Conservation (phyloP, 2,113 vertebrate species). For the Lophotis ruficrista region DNA sequence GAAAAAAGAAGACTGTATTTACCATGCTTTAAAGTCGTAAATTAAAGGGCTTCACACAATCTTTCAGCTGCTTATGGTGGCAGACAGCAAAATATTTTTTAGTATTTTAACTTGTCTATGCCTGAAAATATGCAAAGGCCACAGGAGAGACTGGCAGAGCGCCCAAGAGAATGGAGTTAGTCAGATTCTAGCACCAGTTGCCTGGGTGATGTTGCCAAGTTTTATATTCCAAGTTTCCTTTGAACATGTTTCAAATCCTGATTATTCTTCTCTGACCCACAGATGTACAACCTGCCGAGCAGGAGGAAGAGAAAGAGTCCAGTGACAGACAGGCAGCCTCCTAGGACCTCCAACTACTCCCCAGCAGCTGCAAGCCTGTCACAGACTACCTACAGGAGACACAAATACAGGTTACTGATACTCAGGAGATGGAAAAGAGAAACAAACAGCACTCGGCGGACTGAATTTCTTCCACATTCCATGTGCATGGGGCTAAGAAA, state of each 20-base stretch:
- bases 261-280: conserved; percentile 42
- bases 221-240: conserved; percentile 51
- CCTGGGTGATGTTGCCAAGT: conserved; percentile 37
- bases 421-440: not conserved
- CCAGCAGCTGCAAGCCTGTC: not conserved
- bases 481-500: not conserved
- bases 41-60: not conserved
- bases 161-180: conserved; percentile 20
- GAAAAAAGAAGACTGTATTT: not conserved
- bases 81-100: conserved; percentile 54
- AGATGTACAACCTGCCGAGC: conserved; percentile 23
- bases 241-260: conserved; percentile 49
- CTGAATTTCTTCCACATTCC: not conserved
- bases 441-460: not conserved
- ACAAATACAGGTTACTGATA: not conserved
- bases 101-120: conserved; percentile 50
- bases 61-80: conserved; percentile 14
- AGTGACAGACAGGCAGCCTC: not conserved
- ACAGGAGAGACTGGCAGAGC: conserved; percentile 21
- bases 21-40: not conserved
- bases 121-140: conserved; percentile 61
- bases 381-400: not conserved
- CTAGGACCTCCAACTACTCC: not conserved
- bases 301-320: not conserved
- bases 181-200: conserved; percentile 55